These are phyloP conservation scores for Molossus alvarezi DNA, from an alignment of 2,797 vertebrate genomes.

Conservation along the genomic window DNA sequence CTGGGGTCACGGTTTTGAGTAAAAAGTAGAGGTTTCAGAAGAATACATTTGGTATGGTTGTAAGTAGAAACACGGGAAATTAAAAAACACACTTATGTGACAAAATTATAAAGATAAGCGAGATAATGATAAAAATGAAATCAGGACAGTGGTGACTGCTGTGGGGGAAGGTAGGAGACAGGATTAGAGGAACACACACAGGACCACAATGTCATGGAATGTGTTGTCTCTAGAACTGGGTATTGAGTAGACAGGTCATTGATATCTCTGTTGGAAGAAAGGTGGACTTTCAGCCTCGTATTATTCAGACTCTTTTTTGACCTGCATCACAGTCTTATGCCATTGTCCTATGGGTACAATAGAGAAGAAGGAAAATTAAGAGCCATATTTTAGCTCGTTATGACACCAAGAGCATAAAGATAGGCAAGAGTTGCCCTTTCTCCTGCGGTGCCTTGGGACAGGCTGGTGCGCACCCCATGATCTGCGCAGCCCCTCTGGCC, in stretches of 20 bases:
- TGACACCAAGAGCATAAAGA: neutral
- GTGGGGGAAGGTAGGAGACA: no score
- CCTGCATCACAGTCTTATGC: neutral
- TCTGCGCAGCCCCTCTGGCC: fast-evolving
- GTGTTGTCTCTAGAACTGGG: neutral
- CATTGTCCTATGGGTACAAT: neutral
- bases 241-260: neutral
- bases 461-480: fast-evolving
- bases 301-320: neutral
- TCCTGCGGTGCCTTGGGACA: neutral
- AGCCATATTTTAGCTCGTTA: neutral
- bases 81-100: neutral
- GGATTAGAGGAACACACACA: neutral
- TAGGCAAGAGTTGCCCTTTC: neutral
- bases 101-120: neutral
- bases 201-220: fast-evolving
- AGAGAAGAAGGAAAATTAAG: neutral
- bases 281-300: neutral
- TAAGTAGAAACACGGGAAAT: neutral
- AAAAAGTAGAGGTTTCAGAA: neutral
- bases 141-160: neutral
- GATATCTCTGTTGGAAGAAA: neutral
- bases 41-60: neutral
- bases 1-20: neutral
- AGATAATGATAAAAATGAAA: neutral